phyloP scores from a whole-genome alignment of 2,888 invertebrate species.

The Strigamia maritima region DNA sequence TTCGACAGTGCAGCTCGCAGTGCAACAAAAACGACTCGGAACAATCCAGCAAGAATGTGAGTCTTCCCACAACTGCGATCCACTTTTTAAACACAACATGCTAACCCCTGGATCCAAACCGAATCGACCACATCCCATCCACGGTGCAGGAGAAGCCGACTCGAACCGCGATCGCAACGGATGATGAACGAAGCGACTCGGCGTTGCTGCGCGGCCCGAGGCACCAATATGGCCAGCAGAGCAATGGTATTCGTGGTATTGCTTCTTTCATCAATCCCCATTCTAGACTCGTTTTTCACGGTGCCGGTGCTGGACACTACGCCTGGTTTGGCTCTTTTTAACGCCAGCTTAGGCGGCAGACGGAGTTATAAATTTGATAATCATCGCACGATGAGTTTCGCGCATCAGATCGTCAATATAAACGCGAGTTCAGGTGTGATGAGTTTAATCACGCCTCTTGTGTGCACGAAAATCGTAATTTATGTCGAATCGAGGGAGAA shows the following conservation, averaged over 20 bases:
- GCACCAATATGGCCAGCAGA: conserved; percentile 39
- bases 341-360: conserved; percentile 46
- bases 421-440: conserved; percentile 72
- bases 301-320: conserved; percentile 41
- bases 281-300: conserved; percentile 24
- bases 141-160: neutral
- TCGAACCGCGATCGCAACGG: neutral
- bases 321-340: conserved; percentile 45
- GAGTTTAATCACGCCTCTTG: conserved; percentile 66
- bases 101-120: neutral
- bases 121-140: neutral
- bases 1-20: neutral
- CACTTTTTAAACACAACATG: neutral
- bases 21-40: no score
- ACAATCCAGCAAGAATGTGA: neutral
- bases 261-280: neutral
- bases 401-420: conserved; percentile 71
- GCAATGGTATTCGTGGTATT: conserved; percentile 40
- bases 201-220: neutral
- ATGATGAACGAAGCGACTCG: neutral
- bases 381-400: conserved; percentile 68
- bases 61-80: neutral
- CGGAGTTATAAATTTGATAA: conserved; percentile 48
- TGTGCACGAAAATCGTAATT: conserved; percentile 80
- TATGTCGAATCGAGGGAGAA: conserved; percentile 77